phyloP scores from a whole-genome alignment of 2,888 invertebrate species.

The Sarcophaga variegata region DNA sequence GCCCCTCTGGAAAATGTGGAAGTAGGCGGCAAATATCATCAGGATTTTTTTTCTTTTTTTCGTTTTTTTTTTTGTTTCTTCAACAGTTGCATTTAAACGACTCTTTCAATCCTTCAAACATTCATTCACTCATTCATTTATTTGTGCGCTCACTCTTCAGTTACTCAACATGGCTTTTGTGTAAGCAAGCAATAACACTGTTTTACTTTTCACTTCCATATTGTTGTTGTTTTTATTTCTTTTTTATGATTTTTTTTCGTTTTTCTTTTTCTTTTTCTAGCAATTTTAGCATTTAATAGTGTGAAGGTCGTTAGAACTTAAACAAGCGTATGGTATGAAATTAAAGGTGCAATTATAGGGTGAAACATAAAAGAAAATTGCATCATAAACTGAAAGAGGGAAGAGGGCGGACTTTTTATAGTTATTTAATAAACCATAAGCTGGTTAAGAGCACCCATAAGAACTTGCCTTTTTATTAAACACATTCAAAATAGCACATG shows the following conservation, averaged over 20 bases:
- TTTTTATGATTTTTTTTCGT: too few species aligned
- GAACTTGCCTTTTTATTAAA: too few species aligned
- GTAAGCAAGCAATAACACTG: neutral
- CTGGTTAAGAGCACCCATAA: neutral
- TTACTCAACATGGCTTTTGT: constrained; percentile 26
- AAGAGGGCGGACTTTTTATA: neutral
- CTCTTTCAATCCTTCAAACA: constrained; percentile 39
- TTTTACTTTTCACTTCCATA: too few species aligned
- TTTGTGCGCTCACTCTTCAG: neutral
- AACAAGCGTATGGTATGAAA: constrained; percentile 37
- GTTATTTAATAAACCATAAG: constrained; percentile 38
- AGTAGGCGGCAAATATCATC: too few species aligned
- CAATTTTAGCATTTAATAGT: constrained; percentile 30
- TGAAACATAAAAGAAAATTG: constrained; percentile 8
- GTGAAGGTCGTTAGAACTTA: constrained; percentile 40
- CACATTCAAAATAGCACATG: too few species aligned
- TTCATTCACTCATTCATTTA: constrained; percentile 23
- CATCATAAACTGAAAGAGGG: neutral
- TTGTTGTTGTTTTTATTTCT: too few species aligned
- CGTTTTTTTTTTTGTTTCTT: too few species aligned
- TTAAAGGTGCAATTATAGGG: constrained; percentile 30
- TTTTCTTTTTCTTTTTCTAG: neutral
- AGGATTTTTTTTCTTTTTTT: neutral
- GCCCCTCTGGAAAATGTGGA: neutral
- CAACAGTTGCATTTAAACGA: constrained; percentile 40